Base-by-base conservation (phyloP, 2,888 invertebrate genomes). In the Morpho achilles region DNA sequence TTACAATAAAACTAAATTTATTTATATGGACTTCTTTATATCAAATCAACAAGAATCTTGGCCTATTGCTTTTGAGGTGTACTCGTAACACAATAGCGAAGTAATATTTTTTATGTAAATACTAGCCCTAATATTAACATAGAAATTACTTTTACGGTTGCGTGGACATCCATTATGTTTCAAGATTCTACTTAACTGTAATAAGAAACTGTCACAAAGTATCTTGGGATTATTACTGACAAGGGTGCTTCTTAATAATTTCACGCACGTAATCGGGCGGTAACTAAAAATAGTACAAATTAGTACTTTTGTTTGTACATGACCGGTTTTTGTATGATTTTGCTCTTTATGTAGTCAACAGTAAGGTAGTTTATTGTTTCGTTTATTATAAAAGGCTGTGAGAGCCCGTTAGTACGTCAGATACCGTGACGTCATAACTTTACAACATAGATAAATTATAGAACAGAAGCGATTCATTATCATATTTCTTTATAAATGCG, bases 391-490 rank as follows among this genome's bases (percentile, higher is more conserved):
- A 8, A 2, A 41, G 32, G 6, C 42, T 39, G 47, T 23, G 50
- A 56, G 52, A 58, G 50, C n/a, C 59, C 53, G 47, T 53, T 53
- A 48, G 41, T 58, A 49, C 59, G 59, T 62, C 59, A 62, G 16
- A 16, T 10, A 56, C n/a, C 8, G 23, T 59, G 57, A 63, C 64
- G 64, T 64, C 61, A 62, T 45, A 42, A 8, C n/a, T 10, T 9
- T 44, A 23, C 48, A 40, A 40, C 53, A 53, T 48, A 63, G 61
- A 61, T 50, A 47, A 52, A 45, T 46, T 6, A 50, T 40, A 16
- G 23, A 10, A 56, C n/a, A 7, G 46, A 46, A 8, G 7, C 10
- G 8, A 23, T 23, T 23, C 23, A 23, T 23, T 3, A 4, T 23
- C 32, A 5, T 32, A 32, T 5, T 32, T n/a, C n/a, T n/a, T n/a